Percentiles rank a stretch among this genome's conserved stretches.
phyloP scores from a whole-genome alignment of 2,888 invertebrate species.

The Polymixis lichenea region DNA sequence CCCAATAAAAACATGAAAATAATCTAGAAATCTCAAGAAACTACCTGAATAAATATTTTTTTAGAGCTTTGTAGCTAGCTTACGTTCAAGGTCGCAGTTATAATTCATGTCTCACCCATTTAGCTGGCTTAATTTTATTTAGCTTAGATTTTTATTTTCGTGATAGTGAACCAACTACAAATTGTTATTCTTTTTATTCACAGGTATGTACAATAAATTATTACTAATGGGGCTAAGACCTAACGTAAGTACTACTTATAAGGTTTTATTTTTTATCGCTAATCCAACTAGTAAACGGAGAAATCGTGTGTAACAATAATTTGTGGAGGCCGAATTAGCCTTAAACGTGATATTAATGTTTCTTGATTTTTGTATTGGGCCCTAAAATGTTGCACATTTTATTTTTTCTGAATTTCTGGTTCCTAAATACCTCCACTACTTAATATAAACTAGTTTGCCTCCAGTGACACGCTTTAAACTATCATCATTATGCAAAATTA shows the following conservation, averaged over 20 bases:
- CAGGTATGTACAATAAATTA: constrained; percentile 56
- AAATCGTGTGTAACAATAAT: constrained; percentile 25
- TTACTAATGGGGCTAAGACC: not conserved
- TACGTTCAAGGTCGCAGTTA: not conserved
- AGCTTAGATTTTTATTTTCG: constrained; percentile 4
- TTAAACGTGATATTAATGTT: constrained; percentile 15
- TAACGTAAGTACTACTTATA: constrained; percentile 39
- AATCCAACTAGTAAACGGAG: not conserved
- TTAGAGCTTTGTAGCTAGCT: not conserved
- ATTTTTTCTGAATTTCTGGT: not conserved
- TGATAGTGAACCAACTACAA: constrained; percentile 18
- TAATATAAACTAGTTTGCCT: not conserved
- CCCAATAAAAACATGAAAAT: not conserved
- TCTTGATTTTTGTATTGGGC: not conserved
- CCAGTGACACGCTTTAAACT: not conserved
- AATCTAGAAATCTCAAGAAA: constrained; percentile 5
- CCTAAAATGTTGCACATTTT: not conserved
- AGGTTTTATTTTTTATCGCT: constrained; percentile 14
- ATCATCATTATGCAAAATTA: not conserved
- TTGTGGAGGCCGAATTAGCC: constrained; percentile 16
- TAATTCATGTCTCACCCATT: constrained; percentile 13
- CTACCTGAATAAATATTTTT: not conserved
- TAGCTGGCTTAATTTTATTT: constrained; percentile 2
- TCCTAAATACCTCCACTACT: not conserved
- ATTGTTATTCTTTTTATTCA: constrained; percentile 37